A percentile compares a stretch with the other conserved stretches of the same genome.
Conservation (phyloP, 2,113 vertebrate genomes). For the Leucopsar rothschildi region DNA sequence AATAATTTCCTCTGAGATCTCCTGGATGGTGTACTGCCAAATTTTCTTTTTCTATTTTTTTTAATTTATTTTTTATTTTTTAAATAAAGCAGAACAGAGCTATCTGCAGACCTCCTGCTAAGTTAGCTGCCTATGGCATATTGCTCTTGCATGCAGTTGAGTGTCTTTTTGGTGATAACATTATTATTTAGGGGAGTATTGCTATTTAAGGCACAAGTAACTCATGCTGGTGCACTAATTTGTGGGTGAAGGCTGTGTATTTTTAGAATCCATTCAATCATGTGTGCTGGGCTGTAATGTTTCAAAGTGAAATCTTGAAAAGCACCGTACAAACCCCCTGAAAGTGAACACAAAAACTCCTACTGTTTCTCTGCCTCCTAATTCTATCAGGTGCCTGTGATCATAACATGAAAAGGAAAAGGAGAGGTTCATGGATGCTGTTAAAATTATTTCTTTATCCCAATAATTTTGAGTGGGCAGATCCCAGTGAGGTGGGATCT, state of each 20-base stretch:
- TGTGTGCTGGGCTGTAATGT: slow-evolving; percentile 10
- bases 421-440: neutral
- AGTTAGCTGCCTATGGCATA: slow-evolving; percentile 11
- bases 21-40: neutral
- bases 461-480: neutral
- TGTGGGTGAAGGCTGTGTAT: slow-evolving; percentile 34
- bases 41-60: neutral
- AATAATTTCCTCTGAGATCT: neutral
- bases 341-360: neutral
- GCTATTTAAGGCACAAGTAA: slow-evolving; percentile 22
- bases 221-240: slow-evolving; percentile 40
- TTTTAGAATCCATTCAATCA: slow-evolving; percentile 54
- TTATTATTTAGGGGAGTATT: slow-evolving; percentile 31
- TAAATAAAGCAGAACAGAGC: neutral
- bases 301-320: slow-evolving; percentile 25
- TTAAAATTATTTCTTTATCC: neutral
- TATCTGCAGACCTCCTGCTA: slow-evolving; percentile 32
- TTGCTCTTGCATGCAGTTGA: slow-evolving; percentile 7
- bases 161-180: slow-evolving; percentile 9
- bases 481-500: neutral
- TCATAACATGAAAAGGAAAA: neutral
- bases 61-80: neutral
- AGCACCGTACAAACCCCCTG: neutral
- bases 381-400: neutral
- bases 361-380: neutral